Conservation (phyloP, 2,113 vertebrate species). For the Erythrolamprus reginae region DNA sequence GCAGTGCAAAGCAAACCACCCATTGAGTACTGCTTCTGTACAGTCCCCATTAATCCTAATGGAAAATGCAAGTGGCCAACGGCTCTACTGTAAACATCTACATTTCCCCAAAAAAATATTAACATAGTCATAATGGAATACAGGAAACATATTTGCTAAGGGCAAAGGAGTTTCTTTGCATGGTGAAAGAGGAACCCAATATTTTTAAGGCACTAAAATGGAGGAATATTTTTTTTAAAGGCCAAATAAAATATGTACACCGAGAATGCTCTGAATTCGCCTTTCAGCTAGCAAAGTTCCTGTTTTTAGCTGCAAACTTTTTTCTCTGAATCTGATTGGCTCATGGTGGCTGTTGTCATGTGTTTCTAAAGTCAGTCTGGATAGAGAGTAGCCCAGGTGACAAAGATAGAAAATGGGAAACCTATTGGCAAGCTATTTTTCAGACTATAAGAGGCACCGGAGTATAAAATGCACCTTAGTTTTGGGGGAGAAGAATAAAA, state of each 20-base stretch:
- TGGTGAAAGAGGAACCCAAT: background rate
- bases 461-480: too few species aligned
- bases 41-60: background rate
- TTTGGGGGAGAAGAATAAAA: too few species aligned
- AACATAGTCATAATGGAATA: background rate
- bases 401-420: background rate
- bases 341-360: background rate
- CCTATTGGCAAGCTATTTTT: background rate
- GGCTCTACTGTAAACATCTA: background rate
- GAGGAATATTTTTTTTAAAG: background rate
- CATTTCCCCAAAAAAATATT: background rate
- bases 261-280: background rate
- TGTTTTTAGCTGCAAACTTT: too few species aligned
- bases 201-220: background rate
- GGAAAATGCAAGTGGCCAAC: background rate
- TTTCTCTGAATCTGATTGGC: too few species aligned
- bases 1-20: background rate
- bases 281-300: background rate
- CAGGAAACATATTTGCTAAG: background rate
- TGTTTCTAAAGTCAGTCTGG: background rate
- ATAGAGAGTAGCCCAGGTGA: background rate
- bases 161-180: background rate
- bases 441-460: too few species aligned
- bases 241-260: background rate
- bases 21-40: background rate